Base-by-base conservation (phyloP, 1,140 invertebrate genomes). In the Eumeta japonica region DNA sequence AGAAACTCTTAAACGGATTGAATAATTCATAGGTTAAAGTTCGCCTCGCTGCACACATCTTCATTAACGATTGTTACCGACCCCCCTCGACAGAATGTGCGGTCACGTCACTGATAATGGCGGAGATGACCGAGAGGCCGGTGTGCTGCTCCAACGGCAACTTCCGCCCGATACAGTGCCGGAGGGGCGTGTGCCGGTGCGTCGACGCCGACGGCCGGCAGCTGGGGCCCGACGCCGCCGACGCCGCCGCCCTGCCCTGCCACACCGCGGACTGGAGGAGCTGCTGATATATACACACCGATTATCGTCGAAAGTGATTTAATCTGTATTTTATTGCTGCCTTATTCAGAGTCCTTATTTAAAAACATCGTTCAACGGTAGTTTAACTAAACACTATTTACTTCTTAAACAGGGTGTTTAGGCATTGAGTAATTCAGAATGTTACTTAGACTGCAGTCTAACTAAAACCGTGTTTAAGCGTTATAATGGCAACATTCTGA, bases 1-100 rank as follows among this genome's bases (percentile, higher is more conserved):
- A n/a, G n/a, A n/a, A n/a, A n/a, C n/a, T n/a, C n/a, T n/a, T n/a
- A n/a, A n/a, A n/a, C n/a, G n/a, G n/a, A n/a, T n/a, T n/a, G n/a
- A n/a, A n/a, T n/a, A n/a, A n/a, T n/a, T n/a, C n/a, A n/a, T n/a
- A n/a, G n/a, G n/a, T n/a, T n/a, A n/a, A n/a, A n/a, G n/a, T n/a
- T n/a, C n/a, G n/a, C n/a, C n/a, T n/a, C n/a, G n/a, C n/a, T n/a
- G n/a, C n/a, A n/a, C n/a, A n/a, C n/a, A n/a, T n/a, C n/a, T n/a
- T n/a, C n/a, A n/a, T n/a, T n/a, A n/a, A n/a, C n/a, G n/a, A n/a
- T n/a, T n/a, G n/a, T n/a, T n/a, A n/a, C n/a, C n/a, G n/a, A n/a
- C n/a, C n/a, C n/a, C n/a, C n/a, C n/a, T n/a, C n/a, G n/a, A n/a
- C 55, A 83, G 81, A 82, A 55, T 84, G 82, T 53, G 79, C 79